Percentiles rank a stretch among this genome's conserved stretches.
phyloP scores from a whole-genome alignment of 2,888 invertebrate genomes.

The Bembecia ichneumoniformis region DNA sequence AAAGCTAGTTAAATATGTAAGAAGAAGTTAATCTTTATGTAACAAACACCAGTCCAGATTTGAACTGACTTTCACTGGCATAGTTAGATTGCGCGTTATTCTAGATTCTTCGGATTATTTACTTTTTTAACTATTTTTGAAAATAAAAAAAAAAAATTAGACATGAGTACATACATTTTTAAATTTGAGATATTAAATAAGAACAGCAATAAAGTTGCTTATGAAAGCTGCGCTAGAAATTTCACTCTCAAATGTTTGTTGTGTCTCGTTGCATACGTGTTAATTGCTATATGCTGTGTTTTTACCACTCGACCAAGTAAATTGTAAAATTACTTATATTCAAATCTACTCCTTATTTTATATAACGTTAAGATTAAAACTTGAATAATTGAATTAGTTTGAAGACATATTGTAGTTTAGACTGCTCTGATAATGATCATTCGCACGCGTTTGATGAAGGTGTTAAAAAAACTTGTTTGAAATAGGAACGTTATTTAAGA shows the following conservation, averaged over 20 bases:
- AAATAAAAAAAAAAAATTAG: too few relatives aligned
- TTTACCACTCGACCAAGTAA: background rate
- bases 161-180: background rate
- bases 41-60: too few relatives aligned
- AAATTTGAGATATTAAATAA: background rate
- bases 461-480: background rate
- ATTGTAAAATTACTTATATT: background rate
- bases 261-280: background rate
- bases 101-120: too few relatives aligned
- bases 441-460: background rate
- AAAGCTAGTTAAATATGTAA: too few relatives aligned
- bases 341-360: background rate
- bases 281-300: background rate
- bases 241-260: slow-evolving; percentile 10
- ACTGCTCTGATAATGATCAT: background rate
- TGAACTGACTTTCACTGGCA: too few relatives aligned
- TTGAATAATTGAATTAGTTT: background rate
- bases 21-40: too few relatives aligned
- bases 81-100: too few relatives aligned
- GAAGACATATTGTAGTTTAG: background rate
- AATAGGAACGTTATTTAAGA: background rate
- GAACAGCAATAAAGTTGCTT: background rate
- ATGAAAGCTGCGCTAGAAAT: slow-evolving; percentile 1
- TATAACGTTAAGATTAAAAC: background rate
- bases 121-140: too few relatives aligned